A percentile compares a stretch with the other conserved stretches of the same genome.
phyloP scores from a whole-genome alignment of 1,140 invertebrate species.

The Delia radicum region DNA sequence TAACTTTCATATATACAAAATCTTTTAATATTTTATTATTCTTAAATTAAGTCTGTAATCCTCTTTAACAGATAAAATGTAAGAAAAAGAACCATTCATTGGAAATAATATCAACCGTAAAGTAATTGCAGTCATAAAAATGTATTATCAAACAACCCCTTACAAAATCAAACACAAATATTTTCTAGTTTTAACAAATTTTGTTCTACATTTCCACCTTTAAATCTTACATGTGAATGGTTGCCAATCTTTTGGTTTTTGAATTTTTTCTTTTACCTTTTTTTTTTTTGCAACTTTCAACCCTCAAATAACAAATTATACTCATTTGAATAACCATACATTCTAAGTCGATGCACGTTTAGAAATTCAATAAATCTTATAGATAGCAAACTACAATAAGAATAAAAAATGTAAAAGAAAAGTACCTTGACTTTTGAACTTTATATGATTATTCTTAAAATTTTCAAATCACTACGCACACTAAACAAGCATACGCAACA shows the following conservation, averaged over 20 bases:
- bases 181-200: background rate
- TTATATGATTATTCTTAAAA: conserved; percentile 5
- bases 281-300: background rate
- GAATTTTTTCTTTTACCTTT: background rate
- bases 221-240: conserved; percentile 7
- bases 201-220: conserved; percentile 7
- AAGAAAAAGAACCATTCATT: background rate
- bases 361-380: conserved; percentile 17
- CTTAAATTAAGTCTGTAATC: no score
- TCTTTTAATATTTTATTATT: no score
- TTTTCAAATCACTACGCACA: background rate
- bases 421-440: conserved; percentile 16
- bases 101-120: background rate
- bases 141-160: background rate
- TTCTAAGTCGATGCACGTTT: conserved; percentile 20
- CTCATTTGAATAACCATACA: conserved; percentile 20
- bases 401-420: conserved; percentile 13
- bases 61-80: no score
- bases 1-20: no score
- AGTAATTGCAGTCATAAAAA: conserved; percentile 6
- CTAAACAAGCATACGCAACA: background rate
- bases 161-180: background rate
- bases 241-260: background rate
- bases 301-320: conserved; percentile 13
- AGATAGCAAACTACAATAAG: conserved; percentile 2